Evolutionary conservation across 1,140 invertebrate genomes (phyloP).

Genomic region (Aplysia californica): DNA sequence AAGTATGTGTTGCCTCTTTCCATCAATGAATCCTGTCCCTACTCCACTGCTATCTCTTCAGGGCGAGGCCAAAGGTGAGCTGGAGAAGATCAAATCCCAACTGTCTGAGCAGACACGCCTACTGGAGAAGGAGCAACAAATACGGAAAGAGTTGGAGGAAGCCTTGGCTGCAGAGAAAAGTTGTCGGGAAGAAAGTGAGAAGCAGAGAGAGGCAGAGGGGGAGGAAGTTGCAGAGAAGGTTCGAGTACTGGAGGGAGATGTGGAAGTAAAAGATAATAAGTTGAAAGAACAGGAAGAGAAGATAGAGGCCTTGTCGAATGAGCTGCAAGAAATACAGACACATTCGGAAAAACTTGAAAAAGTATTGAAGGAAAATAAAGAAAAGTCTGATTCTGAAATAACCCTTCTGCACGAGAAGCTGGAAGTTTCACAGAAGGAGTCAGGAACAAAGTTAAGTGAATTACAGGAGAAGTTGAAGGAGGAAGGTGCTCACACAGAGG

Average conservation of each 20-base stretch:
- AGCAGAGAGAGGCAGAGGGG: neutral
- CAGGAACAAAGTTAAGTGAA: no score
- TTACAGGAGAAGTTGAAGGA: no score
- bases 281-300: constrained; percentile 26
- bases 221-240: constrained; percentile 8
- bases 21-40: no score
- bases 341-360: neutral
- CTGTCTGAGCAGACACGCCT: constrained; percentile 30
- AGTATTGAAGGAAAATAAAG: neutral
- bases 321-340: neutral
- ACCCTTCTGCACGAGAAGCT: no score
- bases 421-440: no score
- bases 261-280: constrained; percentile 20
- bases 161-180: constrained; percentile 17
- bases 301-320: constrained; percentile 16
- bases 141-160: constrained; percentile 28
- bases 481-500: no score
- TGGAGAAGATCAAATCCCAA: constrained; percentile 25
- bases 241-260: neutral
- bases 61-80: constrained; percentile 21
- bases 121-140: constrained; percentile 27
- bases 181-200: neutral
- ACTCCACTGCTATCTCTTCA: neutral
- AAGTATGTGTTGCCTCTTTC: no score
- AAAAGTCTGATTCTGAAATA: neutral